A percentile compares a stretch with the other conserved stretches of the same genome.
Conservation (phyloP, 2,797 vertebrate genomes). For the Bradypus variegatus region DNA sequence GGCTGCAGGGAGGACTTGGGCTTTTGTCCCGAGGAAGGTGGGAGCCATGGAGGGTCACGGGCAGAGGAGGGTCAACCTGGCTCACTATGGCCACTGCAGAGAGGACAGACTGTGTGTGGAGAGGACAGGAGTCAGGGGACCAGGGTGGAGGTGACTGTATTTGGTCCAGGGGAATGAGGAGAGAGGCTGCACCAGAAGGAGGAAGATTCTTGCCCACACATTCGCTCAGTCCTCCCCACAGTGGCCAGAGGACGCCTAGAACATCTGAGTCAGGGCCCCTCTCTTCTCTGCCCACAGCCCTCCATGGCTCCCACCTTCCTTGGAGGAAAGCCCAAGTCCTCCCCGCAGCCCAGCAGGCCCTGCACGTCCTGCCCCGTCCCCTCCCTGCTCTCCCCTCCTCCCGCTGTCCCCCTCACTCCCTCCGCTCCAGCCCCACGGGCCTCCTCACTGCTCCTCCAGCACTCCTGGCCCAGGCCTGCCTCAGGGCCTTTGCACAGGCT, state of each 20-base stretch:
- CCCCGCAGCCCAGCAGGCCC: background rate
- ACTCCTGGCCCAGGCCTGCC: background rate
- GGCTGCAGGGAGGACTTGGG: background rate
- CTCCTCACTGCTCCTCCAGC: background rate
- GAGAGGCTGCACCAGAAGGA: background rate
- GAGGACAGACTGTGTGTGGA: background rate
- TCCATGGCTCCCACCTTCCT: background rate
- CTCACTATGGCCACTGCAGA: background rate
- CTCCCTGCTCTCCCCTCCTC: background rate
- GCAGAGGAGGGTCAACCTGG: background rate
- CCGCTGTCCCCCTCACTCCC: background rate
- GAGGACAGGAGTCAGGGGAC: background rate
- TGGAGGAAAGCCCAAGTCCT: background rate
- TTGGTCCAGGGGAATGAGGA: background rate
- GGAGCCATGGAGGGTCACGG: background rate
- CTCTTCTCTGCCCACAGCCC: background rate
- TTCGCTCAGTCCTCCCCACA: background rate
- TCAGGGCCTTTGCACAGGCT: background rate
- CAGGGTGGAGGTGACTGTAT: background rate
- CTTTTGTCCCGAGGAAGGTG: background rate
- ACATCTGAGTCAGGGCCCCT: background rate
- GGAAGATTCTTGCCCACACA: background rate
- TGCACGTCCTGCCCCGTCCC: background rate
- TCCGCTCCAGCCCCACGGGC: background rate
- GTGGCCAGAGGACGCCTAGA: background rate